These are phyloP conservation scores for Hippoglossus stenolepis DNA, from an alignment of 2,113 vertebrate species.

Conservation along the genomic window DNA sequence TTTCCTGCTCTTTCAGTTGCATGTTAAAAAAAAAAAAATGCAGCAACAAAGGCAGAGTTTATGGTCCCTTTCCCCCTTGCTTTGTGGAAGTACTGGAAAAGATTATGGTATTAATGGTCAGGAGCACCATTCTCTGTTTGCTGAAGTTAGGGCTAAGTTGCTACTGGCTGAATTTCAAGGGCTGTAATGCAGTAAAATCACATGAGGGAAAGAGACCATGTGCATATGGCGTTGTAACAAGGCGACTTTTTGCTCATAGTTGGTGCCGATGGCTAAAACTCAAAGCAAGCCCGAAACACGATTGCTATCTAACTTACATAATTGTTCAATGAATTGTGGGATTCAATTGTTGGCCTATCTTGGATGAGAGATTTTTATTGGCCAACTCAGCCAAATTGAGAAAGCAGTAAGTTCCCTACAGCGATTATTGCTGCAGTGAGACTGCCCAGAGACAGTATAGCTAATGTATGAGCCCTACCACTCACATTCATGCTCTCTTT, in stretches of 20 bases:
- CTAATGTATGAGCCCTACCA: constrained; percentile 74
- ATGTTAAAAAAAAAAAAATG: constrained; percentile 22
- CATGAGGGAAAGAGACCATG: constrained; percentile 66
- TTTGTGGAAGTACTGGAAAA: constrained; percentile 63
- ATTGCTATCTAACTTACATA: constrained; percentile 44
- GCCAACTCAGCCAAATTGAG: constrained; percentile 71
- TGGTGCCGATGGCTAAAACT: constrained; percentile 27
- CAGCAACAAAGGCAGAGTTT: constrained; percentile 36
- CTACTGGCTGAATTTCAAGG: constrained; percentile 71
- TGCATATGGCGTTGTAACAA: constrained; percentile 57
- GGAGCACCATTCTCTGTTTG: neutral
- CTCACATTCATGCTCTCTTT: constrained; percentile 51
- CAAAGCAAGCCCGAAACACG: constrained; percentile 30
- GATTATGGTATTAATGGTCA: constrained; percentile 78
- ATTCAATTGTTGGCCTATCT: constrained; percentile 56
- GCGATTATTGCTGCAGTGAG: constrained; percentile 81
- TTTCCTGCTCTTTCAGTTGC: constrained; percentile 51
- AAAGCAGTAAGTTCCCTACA: constrained; percentile 75
- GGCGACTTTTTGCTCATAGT: constrained; percentile 30
- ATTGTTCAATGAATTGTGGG: constrained; percentile 54
- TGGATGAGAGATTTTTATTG: constrained; percentile 73
- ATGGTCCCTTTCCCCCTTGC: constrained; percentile 56
- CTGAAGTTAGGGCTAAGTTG: constrained; percentile 67
- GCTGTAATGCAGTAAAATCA: constrained; percentile 75
- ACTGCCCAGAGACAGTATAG: constrained; percentile 82